Evolutionary conservation across 1,140 invertebrate species (phyloP).

Genomic region (Drosophila kikkawai): DNA sequence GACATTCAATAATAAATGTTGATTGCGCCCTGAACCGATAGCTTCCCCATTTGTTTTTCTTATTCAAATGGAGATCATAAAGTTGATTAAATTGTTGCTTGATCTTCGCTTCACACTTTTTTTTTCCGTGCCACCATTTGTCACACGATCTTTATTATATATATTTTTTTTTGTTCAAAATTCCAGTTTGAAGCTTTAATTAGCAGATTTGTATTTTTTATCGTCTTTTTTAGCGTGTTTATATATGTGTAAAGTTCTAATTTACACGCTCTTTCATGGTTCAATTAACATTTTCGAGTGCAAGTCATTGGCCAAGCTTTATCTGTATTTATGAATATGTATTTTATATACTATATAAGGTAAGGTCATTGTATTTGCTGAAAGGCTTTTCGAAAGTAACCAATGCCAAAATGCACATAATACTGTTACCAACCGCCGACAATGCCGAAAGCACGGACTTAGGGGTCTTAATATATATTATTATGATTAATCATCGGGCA

Average conservation of each 20-base stretch:
- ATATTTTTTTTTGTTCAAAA: slow-evolving; percentile 10
- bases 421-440: slow-evolving; percentile 45
- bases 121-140: slow-evolving; percentile 34
- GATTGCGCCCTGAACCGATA: slow-evolving; percentile 40
- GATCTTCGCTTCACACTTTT: slow-evolving; percentile 25
- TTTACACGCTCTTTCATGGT: slow-evolving; percentile 40
- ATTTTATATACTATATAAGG: slow-evolving; percentile 10
- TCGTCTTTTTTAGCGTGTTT: slow-evolving; percentile 1
- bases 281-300: slow-evolving; percentile 71
- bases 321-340: slow-evolving; percentile 38
- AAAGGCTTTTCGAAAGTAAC: slow-evolving; percentile 59
- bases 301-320: slow-evolving; percentile 48
- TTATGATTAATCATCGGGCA: slow-evolving; percentile 60
- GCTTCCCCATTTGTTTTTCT: slow-evolving; percentile 11
- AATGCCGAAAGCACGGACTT: slow-evolving; percentile 36
- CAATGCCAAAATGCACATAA: slow-evolving; percentile 50
- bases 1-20: slow-evolving; percentile 68
- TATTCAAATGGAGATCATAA: slow-evolving; percentile 3
- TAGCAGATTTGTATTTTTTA: slow-evolving; percentile 61
- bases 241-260: slow-evolving; percentile 35
- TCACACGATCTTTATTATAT: slow-evolving; percentile 51
- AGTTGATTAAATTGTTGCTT: slow-evolving; percentile 31
- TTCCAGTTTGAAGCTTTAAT: slow-evolving; percentile 56
- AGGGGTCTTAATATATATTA: slow-evolving; percentile 50
- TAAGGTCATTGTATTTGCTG: slow-evolving; percentile 45